Conservation (phyloP, 2,888 invertebrate genomes). For the Drosophila mimetica region DNA sequence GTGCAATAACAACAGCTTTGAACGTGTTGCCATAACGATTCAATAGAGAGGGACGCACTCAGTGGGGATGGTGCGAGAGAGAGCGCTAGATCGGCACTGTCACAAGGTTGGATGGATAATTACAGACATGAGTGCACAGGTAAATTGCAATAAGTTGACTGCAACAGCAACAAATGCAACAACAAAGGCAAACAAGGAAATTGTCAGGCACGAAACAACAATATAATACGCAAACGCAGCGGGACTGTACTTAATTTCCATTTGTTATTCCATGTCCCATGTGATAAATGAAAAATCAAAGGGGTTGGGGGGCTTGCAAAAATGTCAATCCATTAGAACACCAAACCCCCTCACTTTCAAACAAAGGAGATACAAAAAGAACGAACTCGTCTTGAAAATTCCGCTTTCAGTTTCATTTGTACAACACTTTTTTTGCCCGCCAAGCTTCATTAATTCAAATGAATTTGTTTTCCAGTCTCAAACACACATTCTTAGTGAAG, state of each 20-base stretch:
- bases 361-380: neutral
- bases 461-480: conserved; percentile 40
- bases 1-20: conserved; percentile 36
- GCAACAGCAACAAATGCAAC: conserved; percentile 16
- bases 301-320: neutral
- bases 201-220: conserved; percentile 46
- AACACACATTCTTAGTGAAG: neutral
- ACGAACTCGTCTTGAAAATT: conserved; percentile 42
- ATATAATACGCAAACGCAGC: conserved; percentile 21
- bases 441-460: conserved; percentile 43
- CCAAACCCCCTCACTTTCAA: conserved; percentile 10
- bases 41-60: conserved; percentile 36
- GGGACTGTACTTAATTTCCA: conserved; percentile 65
- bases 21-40: conserved; percentile 43
- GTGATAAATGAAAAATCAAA: conserved; percentile 28
- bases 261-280: conserved; percentile 26
- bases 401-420: conserved; percentile 71
- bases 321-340: conserved; percentile 45
- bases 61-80: conserved; percentile 5
- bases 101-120: conserved; percentile 72
- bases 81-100: conserved; percentile 45
- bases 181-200: conserved; percentile 67
- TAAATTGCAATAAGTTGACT: conserved; percentile 60
- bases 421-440: conserved; percentile 37
- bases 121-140: conserved; percentile 67